Evolutionary conservation across 2,888 invertebrate genomes (phyloP), one percentile per base, ranked within the genome.

Genomic region (Laothoe populi): DNA sequence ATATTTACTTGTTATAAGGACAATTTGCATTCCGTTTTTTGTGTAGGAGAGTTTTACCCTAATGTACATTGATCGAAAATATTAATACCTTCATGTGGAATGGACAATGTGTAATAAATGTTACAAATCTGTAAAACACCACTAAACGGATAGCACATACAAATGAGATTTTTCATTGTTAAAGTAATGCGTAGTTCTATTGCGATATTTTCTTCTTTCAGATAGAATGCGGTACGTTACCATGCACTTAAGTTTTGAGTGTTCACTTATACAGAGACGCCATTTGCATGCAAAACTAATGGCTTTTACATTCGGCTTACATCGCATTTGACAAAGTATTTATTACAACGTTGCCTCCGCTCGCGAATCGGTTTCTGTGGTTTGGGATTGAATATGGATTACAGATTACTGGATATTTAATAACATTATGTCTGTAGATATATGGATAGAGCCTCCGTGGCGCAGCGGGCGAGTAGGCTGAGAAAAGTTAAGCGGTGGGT

Each of bases 281-380:
- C 31, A 35, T 35, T 53, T 53, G 53, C 35, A 53, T 53, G 53
- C 53, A 53, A 53, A 53, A 53, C 53, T 53, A 53, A 53, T 35
- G 53, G 53, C 53, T 53, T 49, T 53, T 53, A 53, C 31, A 53
- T 53, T 26, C 49, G n/a, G 26, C 49, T 49, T 49, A 26, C 49
- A 49, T 31, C 53, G 35, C 19, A 53, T 53, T 35, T 53, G 31
- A 53, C 31, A 35, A 53, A 53, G 35, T 53, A 53, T 31, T 19
- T 53, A 53, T 53, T 53, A n/a, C 26, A 16, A 24, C 24, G 10
- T 31, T 8, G 13, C 4, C 16, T 16, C 2, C 4, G 16, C 0
- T 48, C 24, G 13, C n/a, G 44, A 44, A 4, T 44, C 19, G 4
- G 5, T n/a, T 8, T 5, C 10, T 11, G 5, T 48, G n/a, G 48